Percentiles rank a stretch among this genome's conserved stretches.
Conservation (phyloP, 2,888 invertebrate species). For the Hesperia comma region DNA sequence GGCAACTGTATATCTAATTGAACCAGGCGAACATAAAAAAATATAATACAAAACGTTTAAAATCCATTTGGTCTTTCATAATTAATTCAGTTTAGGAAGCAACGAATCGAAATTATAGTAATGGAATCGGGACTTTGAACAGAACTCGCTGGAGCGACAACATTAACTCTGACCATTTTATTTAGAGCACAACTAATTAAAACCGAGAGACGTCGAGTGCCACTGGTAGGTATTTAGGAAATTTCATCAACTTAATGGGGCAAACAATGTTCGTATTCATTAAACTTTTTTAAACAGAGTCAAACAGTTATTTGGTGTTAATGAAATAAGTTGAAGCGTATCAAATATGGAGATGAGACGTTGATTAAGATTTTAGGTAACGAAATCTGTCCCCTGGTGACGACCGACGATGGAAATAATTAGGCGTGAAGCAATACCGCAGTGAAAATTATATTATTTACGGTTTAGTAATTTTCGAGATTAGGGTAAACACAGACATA, state of each 20-base stretch:
- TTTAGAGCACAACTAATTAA: constrained; percentile 55
- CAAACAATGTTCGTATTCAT: constrained; percentile 35
- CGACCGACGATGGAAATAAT: too few relatives aligned
- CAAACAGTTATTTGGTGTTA: constrained; percentile 1
- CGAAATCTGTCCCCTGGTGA: too few relatives aligned
- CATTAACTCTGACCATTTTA: constrained; percentile 43
- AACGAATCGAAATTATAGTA: constrained; percentile 23
- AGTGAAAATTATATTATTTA: too few relatives aligned
- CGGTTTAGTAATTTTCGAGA: too few relatives aligned
- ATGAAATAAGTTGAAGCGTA: background rate
- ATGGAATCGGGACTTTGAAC: constrained; percentile 26
- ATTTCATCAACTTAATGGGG: constrained; percentile 52
- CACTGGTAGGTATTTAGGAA: constrained; percentile 48
- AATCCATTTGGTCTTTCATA: constrained; percentile 11
- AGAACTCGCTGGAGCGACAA: constrained; percentile 37
- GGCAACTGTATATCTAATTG: background rate
- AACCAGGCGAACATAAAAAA: background rate
- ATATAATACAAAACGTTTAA: background rate
- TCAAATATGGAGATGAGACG: too few relatives aligned
- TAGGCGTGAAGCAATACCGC: too few relatives aligned
- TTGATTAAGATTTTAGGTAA: background rate
- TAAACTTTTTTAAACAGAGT: background rate
- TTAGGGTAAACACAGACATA: too few relatives aligned
- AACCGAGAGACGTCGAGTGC: constrained; percentile 40
- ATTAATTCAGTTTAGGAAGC: constrained; percentile 22